A percentile compares a stretch with the other conserved stretches of the same genome.
Conservation (phyloP, 2,797 vertebrate species). For the Gobionotothen gibberifrons region DNA sequence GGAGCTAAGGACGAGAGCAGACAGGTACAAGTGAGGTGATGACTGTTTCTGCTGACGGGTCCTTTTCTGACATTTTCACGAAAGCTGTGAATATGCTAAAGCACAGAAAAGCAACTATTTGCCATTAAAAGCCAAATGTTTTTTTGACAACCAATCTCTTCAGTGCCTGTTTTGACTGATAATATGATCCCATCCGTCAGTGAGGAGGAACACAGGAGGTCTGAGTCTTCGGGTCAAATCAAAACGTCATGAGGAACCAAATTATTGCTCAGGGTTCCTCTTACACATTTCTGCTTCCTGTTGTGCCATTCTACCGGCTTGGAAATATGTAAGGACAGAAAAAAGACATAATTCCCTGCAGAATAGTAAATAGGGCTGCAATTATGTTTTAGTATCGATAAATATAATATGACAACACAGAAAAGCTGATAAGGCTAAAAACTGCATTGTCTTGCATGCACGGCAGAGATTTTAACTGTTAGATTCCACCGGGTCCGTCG, state of each 20-base stretch:
- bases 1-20: conserved; percentile 25
- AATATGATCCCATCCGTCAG: neutral
- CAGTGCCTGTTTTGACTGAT: neutral
- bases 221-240: neutral
- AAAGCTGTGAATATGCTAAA: neutral
- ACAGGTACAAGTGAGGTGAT: neutral
- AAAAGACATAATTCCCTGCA: neutral
- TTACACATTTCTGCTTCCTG: neutral
- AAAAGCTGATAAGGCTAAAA: too few relatives aligned
- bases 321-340: neutral
- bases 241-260: neutral
- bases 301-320: neutral
- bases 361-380: neutral
- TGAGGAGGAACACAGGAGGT: neutral
- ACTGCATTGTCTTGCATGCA: too few relatives aligned
- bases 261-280: neutral
- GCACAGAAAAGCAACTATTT: too few relatives aligned
- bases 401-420: too few relatives aligned
- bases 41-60: neutral
- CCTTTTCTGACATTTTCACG: neutral
- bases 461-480: too few relatives aligned
- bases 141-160: neutral
- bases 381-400: too few relatives aligned
- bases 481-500: too few relatives aligned
- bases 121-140: neutral